Evolutionary conservation across 2,113 vertebrate genomes (phyloP).

Genomic region (Lasiurus borealis): DNA sequence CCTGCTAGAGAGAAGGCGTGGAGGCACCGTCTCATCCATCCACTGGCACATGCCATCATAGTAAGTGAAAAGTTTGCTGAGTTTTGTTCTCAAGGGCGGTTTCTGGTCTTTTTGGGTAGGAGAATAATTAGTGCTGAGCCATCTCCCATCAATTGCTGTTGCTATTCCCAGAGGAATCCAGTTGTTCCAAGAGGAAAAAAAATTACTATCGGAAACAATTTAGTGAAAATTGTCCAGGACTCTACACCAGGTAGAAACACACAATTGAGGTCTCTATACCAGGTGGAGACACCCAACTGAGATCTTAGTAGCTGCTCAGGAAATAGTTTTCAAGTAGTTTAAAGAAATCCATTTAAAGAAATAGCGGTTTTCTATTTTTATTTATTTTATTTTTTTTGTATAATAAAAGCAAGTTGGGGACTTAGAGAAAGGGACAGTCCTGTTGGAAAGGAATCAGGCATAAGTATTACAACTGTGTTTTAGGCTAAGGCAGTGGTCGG

Average conservation of each 20-base stretch:
- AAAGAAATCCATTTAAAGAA: neutral
- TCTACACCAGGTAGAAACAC: neutral
- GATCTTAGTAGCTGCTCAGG: neutral
- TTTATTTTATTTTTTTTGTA: neutral
- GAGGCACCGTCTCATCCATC: neutral
- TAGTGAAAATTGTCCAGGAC: neutral
- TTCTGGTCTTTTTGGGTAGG: constrained; percentile 21
- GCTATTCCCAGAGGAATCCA: constrained; percentile 44
- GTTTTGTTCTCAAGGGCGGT: neutral
- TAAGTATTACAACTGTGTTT: neutral
- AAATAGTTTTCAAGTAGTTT: constrained; percentile 28
- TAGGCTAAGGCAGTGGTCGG: too few species aligned
- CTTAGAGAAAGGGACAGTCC: neutral
- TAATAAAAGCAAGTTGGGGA: neutral
- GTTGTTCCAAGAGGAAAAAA: constrained; percentile 47
- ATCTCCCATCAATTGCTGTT: constrained; percentile 57
- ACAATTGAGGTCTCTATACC: neutral
- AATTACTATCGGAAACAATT: neutral
- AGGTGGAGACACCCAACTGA: neutral
- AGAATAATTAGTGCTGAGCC: constrained; percentile 30
- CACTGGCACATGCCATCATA: neutral
- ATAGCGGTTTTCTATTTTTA: neutral
- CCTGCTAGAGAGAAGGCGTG: neutral
- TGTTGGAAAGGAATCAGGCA: neutral
- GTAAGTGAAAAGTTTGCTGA: constrained; percentile 8